Conservation (phyloP, 2,888 invertebrate species). For the Branchellion lobata region DNA sequence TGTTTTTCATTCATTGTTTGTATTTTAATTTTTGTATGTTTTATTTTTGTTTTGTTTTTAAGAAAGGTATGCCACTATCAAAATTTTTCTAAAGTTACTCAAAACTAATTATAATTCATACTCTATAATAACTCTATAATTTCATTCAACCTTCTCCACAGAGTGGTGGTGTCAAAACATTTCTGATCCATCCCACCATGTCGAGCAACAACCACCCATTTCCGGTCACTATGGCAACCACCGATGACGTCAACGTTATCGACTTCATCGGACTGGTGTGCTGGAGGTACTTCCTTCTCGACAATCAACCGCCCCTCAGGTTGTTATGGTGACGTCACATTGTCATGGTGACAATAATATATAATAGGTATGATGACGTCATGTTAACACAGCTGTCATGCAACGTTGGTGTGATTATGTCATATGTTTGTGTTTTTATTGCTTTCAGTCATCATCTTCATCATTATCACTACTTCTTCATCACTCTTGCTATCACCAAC, state of each 20-base stretch:
- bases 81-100: no score
- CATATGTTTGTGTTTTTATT: no score
- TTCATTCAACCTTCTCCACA: no score
- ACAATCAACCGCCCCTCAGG: background rate
- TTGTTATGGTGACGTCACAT: background rate
- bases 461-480: no score
- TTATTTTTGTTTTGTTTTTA: background rate
- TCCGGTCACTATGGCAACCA: background rate
- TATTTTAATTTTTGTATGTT: background rate
- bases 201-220: background rate
- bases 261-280: conserved; percentile 4
- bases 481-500: no score
- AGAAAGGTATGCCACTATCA: background rate
- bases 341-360: no score
- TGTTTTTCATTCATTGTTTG: background rate
- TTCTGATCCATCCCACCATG: conserved; percentile 7
- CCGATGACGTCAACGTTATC: background rate
- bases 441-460: no score
- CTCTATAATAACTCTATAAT: background rate
- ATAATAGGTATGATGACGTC: no score
- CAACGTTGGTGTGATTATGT: no score
- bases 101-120: background rate
- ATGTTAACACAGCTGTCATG: no score
- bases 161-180: background rate
- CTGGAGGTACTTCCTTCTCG: background rate